These are phyloP conservation scores for Cataglyphis rosenhaueri DNA, from an alignment of 2,888 invertebrate species.

Conservation along the genomic window DNA sequence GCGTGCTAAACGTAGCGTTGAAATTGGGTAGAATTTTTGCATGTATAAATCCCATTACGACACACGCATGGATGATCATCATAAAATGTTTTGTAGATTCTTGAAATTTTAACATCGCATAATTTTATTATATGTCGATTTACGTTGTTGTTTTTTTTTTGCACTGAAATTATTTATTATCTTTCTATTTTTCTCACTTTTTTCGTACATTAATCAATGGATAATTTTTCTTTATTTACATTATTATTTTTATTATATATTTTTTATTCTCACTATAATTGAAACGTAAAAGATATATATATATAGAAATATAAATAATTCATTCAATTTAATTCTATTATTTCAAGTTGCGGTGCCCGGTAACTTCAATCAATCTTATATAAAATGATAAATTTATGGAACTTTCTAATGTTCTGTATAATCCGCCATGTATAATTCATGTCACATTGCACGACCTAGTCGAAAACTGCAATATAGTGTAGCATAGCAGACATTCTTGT, in stretches of 20 bases:
- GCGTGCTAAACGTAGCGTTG: conserved; percentile 10
- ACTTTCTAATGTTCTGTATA: conserved; percentile 40
- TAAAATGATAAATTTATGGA: conserved; percentile 44
- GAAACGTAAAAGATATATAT: neutral
- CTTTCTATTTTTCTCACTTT: neutral
- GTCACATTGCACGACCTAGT: conserved; percentile 36
- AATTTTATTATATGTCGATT: neutral
- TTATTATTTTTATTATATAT: neutral
- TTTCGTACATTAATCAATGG: neutral
- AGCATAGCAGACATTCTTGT: conserved; percentile 27
- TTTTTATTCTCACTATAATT: neutral
- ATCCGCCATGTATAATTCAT: conserved; percentile 47
- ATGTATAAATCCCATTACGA: neutral
- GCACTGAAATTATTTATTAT: neutral
- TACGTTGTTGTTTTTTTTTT: neutral
- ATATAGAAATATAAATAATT: conserved; percentile 22
- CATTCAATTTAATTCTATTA: conserved; percentile 35
- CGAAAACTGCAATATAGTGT: conserved; percentile 32
- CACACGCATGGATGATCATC: neutral
- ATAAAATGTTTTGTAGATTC: neutral
- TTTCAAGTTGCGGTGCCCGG: neutral
- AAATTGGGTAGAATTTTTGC: neutral
- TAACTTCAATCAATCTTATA: conserved; percentile 41
- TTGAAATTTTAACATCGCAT: neutral
- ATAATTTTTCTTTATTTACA: neutral